A percentile compares a stretch with the other conserved stretches of the same genome.
Conservation (phyloP, 2,113 vertebrate genomes). For the Oryzias melastigma region DNA sequence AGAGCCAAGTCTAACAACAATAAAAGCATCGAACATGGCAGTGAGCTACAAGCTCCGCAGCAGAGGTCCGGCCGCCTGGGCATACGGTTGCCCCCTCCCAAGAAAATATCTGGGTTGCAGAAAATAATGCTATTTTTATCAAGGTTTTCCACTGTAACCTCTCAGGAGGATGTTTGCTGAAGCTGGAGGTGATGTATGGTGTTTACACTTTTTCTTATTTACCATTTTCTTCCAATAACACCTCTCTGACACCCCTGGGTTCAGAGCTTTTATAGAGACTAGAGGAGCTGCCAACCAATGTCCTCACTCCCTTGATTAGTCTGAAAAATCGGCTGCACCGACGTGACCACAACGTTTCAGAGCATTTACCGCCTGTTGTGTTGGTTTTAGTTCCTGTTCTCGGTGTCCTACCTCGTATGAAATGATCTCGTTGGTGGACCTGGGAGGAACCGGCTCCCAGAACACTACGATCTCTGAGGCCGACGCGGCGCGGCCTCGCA, state of each 20-base stretch:
- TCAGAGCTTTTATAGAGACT: slow-evolving; percentile 30
- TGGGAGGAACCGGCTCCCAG: slow-evolving; percentile 81
- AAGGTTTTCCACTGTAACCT: slow-evolving; percentile 28
- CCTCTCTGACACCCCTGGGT: slow-evolving; percentile 32
- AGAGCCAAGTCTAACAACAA: slow-evolving; percentile 12
- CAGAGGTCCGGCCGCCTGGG: slow-evolving; percentile 29
- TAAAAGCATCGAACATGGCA: slow-evolving; percentile 25
- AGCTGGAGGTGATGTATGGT: slow-evolving; percentile 56
- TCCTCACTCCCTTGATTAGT: slow-evolving; percentile 53
- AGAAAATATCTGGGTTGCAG: slow-evolving; percentile 31
- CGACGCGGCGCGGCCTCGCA: slow-evolving; percentile 77
- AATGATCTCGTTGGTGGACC: slow-evolving; percentile 77
- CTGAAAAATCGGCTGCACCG: slow-evolving; percentile 39
- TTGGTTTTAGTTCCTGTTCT: slow-evolving; percentile 17
- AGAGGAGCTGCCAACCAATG: slow-evolving; percentile 42
- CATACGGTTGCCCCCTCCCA: background rate
- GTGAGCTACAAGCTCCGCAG: slow-evolving; percentile 27
- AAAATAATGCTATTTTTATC: slow-evolving; percentile 44
- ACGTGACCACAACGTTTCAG: slow-evolving; percentile 28
- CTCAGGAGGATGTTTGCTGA: slow-evolving; percentile 47
- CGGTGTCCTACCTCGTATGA: slow-evolving; percentile 83
- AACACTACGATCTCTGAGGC: slow-evolving; percentile 83
- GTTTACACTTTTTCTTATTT: slow-evolving; percentile 47
- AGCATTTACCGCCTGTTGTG: slow-evolving; percentile 28
- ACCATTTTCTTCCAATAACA: slow-evolving; percentile 47